Conservation (phyloP, 2,113 vertebrate genomes). For the Petroica traversi region DNA sequence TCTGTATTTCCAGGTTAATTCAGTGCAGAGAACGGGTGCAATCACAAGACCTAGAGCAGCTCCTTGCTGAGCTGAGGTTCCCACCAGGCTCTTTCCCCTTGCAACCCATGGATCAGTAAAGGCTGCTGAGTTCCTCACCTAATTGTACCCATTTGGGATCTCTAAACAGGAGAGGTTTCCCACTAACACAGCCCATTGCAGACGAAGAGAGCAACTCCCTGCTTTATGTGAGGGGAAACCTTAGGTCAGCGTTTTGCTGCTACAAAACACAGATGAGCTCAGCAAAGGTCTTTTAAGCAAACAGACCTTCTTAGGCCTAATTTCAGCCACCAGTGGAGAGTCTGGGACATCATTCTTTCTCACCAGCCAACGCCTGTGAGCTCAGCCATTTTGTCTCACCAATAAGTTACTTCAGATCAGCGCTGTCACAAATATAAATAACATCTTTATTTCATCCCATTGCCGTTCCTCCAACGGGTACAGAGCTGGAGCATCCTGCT, state of each 20-base stretch:
- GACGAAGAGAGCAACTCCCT: not conserved
- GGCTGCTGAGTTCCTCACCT: not conserved
- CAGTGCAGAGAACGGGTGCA: not conserved
- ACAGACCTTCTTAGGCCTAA: not conserved
- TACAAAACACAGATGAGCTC: slow-evolving; percentile 13
- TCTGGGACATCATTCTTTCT: slow-evolving; percentile 2
- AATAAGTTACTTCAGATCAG: not conserved
- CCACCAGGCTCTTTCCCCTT: not conserved
- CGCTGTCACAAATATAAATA: not conserved
- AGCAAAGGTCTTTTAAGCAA: slow-evolving; percentile 5
- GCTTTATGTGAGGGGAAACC: not conserved
- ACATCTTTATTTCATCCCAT: not conserved
- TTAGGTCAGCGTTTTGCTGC: not conserved
- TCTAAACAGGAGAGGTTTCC: not conserved
- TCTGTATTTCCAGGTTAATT: not conserved
- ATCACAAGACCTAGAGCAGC: no score
- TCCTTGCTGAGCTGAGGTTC: not conserved
- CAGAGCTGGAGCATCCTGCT: not conserved
- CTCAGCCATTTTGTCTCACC: not conserved
- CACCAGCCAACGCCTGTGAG: not conserved
- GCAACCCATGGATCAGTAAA: not conserved
- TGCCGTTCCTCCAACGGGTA: accelerated
- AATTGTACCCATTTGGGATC: not conserved
- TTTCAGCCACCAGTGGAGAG: not conserved
- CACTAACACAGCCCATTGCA: not conserved